Percentiles rank a stretch among this genome's conserved stretches.
Evolutionary conservation across 1,140 invertebrate genomes (phyloP).

Genomic region (Cyrtorhinus lividipennis): DNA sequence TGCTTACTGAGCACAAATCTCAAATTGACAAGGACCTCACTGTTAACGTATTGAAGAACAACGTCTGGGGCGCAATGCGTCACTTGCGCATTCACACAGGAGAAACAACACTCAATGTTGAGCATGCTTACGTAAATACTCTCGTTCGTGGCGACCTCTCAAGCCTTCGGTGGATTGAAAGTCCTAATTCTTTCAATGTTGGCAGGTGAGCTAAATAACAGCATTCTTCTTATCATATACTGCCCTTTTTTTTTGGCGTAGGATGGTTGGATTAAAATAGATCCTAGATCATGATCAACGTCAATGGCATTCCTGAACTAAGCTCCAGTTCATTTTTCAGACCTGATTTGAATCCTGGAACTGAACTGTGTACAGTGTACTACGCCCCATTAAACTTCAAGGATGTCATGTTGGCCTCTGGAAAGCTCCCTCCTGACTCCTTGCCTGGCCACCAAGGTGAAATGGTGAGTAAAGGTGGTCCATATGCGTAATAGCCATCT

Average conservation of each 20-base stretch:
- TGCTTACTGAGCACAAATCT: conserved; percentile 21
- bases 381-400: conserved; percentile 93
- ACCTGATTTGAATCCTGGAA: conserved; percentile 31
- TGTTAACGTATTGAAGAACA: conserved; percentile 64
- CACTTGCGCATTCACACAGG: conserved; percentile 54
- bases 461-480: conserved; percentile 22
- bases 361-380: conserved; percentile 69
- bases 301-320: not conserved
- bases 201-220: not conserved
- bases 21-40: conserved; percentile 63
- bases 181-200: conserved; percentile 46
- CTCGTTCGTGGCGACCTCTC: conserved; percentile 78
- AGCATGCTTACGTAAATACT: conserved; percentile 84
- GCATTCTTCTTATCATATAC: too few species aligned
- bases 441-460: conserved; percentile 72
- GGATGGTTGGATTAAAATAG: too few species aligned
- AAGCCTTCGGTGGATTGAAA: conserved; percentile 86
- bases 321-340: conserved; percentile 23
- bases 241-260: too few species aligned
- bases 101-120: conserved; percentile 40
- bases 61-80: conserved; percentile 67
- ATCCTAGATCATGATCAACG: not conserved
- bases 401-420: conserved; percentile 93
- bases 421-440: conserved; percentile 87
- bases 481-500: not conserved